Evolutionary conservation across 2,113 vertebrate species (phyloP), one percentile per base, ranked within the genome.

Genomic region (Salvator merianae): DNA sequence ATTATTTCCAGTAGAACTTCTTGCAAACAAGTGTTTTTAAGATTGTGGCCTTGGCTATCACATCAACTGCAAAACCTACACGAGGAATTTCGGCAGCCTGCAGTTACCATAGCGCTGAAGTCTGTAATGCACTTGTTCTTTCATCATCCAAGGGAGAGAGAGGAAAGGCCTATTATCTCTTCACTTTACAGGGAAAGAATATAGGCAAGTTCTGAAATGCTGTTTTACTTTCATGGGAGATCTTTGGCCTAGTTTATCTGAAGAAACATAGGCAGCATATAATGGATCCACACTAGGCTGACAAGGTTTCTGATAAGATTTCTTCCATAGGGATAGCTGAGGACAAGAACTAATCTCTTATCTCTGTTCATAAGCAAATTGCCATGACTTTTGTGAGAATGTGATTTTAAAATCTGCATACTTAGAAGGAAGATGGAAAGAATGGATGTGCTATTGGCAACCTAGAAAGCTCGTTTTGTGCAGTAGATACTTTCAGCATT

Each of bases 21-120:
- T 10, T 75, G 40, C 43, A 75, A 75, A 83, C 75, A 66, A 59
- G 59, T 65, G 24, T 30, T 43, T 70, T 55, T 14, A 26, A 81
- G 18, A 73, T 43, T 82, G 70, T 7, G 7, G 30, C 7, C 59
- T 47, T 65, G n/a, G 38, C 20, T 22, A 22, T 30, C 53, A 55
- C 53, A 55, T 47, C 63, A 79, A 79, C 16, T 34, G 38, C 55
- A 75, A 83, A 32, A 65, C 65, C 13, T 83, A n/a, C 59, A 75
- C 50, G n/a, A 34, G 36, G 81, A 66, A 75, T 47, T 66, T 75
- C 32, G 38, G 38, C 71, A 83, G 6, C 36, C 30, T 82, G 74
- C 30, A 2, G 20, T 81, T 81, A 36, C 79, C 65, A 82, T 74
- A 82, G 81, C 55, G 63, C 70, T 83, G 55, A 55, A 75, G 20